Evolutionary conservation across 2,888 invertebrate genomes (phyloP).

Genomic region (Caenorhabditis sp.): DNA sequence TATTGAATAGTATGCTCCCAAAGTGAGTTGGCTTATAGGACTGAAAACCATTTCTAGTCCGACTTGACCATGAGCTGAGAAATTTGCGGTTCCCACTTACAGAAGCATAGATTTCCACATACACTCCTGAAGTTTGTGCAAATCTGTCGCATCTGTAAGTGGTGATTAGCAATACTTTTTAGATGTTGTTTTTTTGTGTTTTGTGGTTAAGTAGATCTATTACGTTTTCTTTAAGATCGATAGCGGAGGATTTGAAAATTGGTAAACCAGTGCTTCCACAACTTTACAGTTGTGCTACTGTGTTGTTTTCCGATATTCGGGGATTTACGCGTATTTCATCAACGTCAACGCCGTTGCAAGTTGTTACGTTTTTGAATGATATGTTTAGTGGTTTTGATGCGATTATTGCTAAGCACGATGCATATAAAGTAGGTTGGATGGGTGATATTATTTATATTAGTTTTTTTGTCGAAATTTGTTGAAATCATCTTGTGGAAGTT

Average conservation of each 20-base stretch:
- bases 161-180: constrained; percentile 9
- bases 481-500: too few relatives aligned
- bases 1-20: constrained; percentile 69
- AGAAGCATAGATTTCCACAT: constrained; percentile 47
- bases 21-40: constrained; percentile 38
- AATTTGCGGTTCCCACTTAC: constrained; percentile 29
- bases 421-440: constrained; percentile 60
- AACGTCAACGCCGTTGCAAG: constrained; percentile 68
- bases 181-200: too few relatives aligned
- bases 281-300: constrained; percentile 67
- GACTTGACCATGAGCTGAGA: constrained; percentile 11
- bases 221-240: constrained; percentile 49
- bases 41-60: background rate
- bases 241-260: constrained; percentile 68
- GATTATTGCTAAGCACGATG: constrained; percentile 70
- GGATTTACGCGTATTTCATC: constrained; percentile 69
- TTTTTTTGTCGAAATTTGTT: too few relatives aligned
- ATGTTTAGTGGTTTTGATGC: constrained; percentile 70
- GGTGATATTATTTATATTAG: too few relatives aligned
- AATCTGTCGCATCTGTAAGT: constrained; percentile 49
- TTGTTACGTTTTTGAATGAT: constrained; percentile 70
- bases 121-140: constrained; percentile 27
- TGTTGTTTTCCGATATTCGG: constrained; percentile 68
- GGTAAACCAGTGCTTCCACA: constrained; percentile 69
- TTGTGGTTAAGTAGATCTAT: too few relatives aligned